phyloP scores from a whole-genome alignment of 2,113 vertebrate species.

The Otocyon megalotis region DNA sequence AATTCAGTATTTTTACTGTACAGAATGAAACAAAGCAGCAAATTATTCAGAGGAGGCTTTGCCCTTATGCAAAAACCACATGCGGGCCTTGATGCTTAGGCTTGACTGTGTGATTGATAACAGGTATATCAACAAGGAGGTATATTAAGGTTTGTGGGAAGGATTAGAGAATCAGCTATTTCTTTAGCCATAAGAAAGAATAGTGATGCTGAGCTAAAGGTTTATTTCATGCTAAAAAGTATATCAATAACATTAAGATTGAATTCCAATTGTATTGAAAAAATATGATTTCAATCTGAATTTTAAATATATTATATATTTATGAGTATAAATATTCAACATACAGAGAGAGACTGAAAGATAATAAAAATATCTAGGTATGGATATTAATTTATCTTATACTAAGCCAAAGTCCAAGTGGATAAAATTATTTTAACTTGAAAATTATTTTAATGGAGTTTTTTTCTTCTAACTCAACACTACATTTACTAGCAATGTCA shows the following conservation, averaged over 20 bases:
- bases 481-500: neutral
- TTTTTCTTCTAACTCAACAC: neutral
- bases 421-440: neutral
- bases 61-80: neutral
- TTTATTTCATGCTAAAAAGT: neutral
- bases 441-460: slow-evolving; percentile 3
- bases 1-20: neutral
- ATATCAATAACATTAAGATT: neutral
- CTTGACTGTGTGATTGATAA: neutral
- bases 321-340: neutral
- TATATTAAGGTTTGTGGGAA: neutral
- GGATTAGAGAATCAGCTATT: neutral
- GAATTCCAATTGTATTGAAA: neutral
- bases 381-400: neutral
- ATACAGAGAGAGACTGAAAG: neutral
- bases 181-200: neutral
- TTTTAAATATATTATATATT: neutral
- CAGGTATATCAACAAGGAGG: neutral
- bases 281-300: neutral
- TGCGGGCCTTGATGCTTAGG: neutral
- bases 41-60: neutral
- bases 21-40: neutral
- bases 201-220: neutral
- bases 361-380: neutral
- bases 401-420: neutral